These are phyloP conservation scores for Ditylenchus dipsaci DNA, from an alignment of 1,140 invertebrate species.

Conservation along the genomic window DNA sequence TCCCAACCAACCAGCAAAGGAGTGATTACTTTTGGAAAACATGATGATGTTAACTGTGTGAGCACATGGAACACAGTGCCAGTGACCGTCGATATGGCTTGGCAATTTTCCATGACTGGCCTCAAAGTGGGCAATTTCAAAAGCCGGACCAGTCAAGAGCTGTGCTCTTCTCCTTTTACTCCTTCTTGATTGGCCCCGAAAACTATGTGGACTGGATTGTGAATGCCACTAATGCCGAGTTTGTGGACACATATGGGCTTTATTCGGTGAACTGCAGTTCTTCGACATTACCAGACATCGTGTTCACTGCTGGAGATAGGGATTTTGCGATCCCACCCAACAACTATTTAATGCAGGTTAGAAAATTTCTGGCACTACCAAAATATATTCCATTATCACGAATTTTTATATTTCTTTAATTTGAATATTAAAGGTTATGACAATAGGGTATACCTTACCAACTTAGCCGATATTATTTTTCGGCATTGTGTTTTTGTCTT, in stretches of 20 bases:
- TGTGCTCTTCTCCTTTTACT: background rate
- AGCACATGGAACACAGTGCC: background rate
- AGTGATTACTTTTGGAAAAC: background rate
- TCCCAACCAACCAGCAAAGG: background rate
- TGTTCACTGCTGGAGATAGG: background rate
- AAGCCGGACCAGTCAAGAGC: background rate
- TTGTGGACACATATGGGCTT: background rate
- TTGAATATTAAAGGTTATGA: too few species aligned
- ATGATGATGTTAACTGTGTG: background rate
- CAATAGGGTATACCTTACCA: background rate
- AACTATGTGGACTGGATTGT: background rate
- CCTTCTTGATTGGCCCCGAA: background rate
- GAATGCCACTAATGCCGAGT: background rate
- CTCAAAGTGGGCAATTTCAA: constrained; percentile 1
- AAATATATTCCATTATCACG: background rate
- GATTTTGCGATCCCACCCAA: background rate
- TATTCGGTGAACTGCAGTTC: background rate
- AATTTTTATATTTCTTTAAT: too few species aligned
- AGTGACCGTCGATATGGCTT: background rate
- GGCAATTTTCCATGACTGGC: background rate
- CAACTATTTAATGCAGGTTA: background rate
- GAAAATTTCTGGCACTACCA: background rate
- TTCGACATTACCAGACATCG: background rate
- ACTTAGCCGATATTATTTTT: background rate
- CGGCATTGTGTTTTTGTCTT: too few species aligned